Percentiles rank a stretch among this genome's conserved stretches.
Conservation (phyloP, 1,140 invertebrate species). For the Gryllus bimaculatus region DNA sequence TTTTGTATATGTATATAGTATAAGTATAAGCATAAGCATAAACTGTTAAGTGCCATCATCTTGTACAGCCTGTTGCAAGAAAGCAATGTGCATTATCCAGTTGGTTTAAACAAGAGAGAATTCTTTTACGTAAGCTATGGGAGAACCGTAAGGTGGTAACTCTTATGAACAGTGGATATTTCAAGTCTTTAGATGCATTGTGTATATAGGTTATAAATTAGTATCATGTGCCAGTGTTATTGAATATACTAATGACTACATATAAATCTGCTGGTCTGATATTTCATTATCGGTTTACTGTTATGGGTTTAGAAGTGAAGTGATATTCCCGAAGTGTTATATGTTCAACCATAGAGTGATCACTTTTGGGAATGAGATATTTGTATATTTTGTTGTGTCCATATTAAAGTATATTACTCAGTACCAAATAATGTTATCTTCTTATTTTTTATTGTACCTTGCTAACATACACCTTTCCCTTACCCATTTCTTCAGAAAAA, state of each 20-base stretch:
- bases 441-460: neutral
- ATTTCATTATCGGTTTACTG: conserved; percentile 5
- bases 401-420: conserved; percentile 1
- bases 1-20: neutral
- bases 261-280: conserved; percentile 4
- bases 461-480: neutral
- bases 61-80: neutral
- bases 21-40: neutral
- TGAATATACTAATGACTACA: conserved; percentile 5
- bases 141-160: neutral
- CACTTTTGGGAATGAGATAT: neutral
- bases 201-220: neutral
- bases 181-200: neutral
- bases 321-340: neutral
- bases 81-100: no score
- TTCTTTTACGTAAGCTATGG: neutral
- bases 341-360: neutral
- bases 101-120: no score
- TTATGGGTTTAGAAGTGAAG: neutral
- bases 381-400: conserved; percentile 5
- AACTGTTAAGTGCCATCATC: neutral
- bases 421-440: neutral
- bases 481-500: neutral
- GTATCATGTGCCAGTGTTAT: neutral
- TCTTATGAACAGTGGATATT: neutral